Evolutionary conservation across 2,797 vertebrate species (phyloP).

Genomic region (Tadarida brasiliensis): DNA sequence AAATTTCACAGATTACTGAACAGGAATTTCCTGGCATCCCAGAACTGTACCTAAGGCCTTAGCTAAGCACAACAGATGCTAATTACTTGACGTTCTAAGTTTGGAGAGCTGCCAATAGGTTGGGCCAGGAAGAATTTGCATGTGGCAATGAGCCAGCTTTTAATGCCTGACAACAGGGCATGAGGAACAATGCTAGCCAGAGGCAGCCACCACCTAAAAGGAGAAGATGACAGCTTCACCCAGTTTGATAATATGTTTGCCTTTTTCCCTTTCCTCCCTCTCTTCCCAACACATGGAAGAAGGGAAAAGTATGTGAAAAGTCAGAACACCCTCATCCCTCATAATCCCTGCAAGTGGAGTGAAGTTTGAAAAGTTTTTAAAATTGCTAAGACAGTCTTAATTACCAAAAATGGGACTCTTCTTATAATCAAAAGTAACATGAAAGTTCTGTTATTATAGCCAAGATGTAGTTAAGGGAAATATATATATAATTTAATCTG

Average conservation of each 20-base stretch:
- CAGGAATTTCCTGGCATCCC: neutral
- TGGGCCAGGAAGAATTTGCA: neutral
- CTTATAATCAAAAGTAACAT: conserved; percentile 12
- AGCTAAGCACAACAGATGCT: neutral
- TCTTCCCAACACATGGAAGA: neutral
- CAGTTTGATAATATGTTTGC: conserved; percentile 12
- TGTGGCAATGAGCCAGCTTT: neutral
- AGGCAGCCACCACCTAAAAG: conserved; percentile 26
- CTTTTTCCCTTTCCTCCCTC: neutral
- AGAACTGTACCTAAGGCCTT: neutral
- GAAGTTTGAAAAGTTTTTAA: conserved; percentile 34
- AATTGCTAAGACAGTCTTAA: neutral
- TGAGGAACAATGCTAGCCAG: neutral
- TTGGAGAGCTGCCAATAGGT: neutral
- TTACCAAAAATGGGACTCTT: conserved; percentile 19
- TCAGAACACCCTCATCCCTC: neutral
- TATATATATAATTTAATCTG: neutral
- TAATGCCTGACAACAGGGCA: neutral
- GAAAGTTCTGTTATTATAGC: neutral
- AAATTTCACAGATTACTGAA: neutral
- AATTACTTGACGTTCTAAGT: neutral
- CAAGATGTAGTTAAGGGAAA: neutral
- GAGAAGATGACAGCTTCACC: neutral
- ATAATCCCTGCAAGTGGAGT: neutral
- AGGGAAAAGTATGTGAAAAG: neutral